A percentile compares a stretch with the other conserved stretches of the same genome.
These are phyloP conservation scores for Sturmia bella DNA, from an alignment of 2,888 invertebrate genomes.

Conservation along the genomic window DNA sequence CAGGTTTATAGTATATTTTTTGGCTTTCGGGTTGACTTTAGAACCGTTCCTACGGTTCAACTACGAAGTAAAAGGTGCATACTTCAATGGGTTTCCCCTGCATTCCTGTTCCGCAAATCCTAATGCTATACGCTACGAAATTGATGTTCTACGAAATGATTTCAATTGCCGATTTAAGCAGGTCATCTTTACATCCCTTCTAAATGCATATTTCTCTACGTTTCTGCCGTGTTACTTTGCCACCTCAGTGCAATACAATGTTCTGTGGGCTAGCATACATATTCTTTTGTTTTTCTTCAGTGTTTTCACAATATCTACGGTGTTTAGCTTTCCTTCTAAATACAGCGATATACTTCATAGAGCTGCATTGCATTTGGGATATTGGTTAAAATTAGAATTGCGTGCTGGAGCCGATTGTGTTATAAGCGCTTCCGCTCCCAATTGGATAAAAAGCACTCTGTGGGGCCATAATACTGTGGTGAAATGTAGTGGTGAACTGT, in stretches of 20 bases:
- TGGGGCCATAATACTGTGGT: slow-evolving; percentile 91
- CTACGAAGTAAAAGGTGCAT: slow-evolving; percentile 80
- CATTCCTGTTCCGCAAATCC: slow-evolving; percentile 90
- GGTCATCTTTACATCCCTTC: slow-evolving; percentile 90
- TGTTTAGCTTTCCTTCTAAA: slow-evolving; percentile 85
- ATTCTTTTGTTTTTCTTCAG: slow-evolving; percentile 92
- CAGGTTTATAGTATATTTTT: slow-evolving; percentile 89
- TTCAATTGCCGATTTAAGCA: slow-evolving; percentile 95
- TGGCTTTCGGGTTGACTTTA: slow-evolving; percentile 90
- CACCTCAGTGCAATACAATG: slow-evolving; percentile 91
- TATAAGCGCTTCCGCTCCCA: slow-evolving; percentile 56
- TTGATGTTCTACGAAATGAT: slow-evolving; percentile 91
- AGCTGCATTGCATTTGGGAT: slow-evolving; percentile 93
- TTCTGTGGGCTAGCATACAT: slow-evolving; percentile 92
- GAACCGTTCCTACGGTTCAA: slow-evolving; percentile 88
- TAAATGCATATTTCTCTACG: slow-evolving; percentile 93
- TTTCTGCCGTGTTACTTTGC: slow-evolving; percentile 95
- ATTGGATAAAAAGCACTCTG: slow-evolving; percentile 84
- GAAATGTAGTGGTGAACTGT: slow-evolving; percentile 87
- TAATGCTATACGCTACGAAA: slow-evolving; percentile 89
- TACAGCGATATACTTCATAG: slow-evolving; percentile 95
- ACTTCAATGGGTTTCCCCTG: slow-evolving; percentile 85
- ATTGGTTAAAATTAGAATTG: slow-evolving; percentile 79
- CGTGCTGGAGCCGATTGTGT: slow-evolving; percentile 75
- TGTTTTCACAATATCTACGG: slow-evolving; percentile 89